Conservation (phyloP, 2,797 vertebrate genomes). For the Trachurus trachurus region DNA sequence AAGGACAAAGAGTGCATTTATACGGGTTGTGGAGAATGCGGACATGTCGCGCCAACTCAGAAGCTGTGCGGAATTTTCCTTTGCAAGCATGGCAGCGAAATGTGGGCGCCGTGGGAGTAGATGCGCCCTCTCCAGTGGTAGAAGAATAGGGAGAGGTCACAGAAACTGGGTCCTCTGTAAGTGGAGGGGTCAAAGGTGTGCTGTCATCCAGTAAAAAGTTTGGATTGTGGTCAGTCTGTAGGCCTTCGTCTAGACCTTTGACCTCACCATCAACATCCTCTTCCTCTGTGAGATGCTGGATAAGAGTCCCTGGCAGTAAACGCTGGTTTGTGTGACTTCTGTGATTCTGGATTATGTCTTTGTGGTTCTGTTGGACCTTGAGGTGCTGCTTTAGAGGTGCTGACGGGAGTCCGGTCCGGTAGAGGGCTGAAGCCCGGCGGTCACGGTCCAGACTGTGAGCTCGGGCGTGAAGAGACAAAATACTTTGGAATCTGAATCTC, state of each 20-base stretch:
- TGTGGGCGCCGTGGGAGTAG: conserved; percentile 70
- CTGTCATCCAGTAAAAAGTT: conserved; percentile 77
- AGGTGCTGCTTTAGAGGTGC: conserved; percentile 79
- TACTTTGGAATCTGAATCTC: conserved; percentile 95
- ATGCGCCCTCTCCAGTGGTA: conserved; percentile 60
- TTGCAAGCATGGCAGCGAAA: conserved; percentile 95
- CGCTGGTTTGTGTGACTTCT: conserved; percentile 68
- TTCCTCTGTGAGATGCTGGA: conserved; percentile 85
- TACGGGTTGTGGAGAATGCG: conserved; percentile 95
- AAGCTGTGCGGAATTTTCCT: conserved; percentile 94
- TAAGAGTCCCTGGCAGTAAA: conserved; percentile 73
- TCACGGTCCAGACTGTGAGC: conserved; percentile 90
- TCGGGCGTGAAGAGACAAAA: conserved; percentile 92
- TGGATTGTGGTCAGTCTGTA: conserved; percentile 71
- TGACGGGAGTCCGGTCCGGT: conserved; percentile 76
- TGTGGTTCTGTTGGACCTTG: conserved; percentile 84
- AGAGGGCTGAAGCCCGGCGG: conserved; percentile 82
- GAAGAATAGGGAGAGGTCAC: conserved; percentile 80
- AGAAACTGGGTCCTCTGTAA: conserved; percentile 80
- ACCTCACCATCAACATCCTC: conserved; percentile 74
- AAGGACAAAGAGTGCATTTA: conserved; percentile 93
- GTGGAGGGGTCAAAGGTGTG: conserved; percentile 82
- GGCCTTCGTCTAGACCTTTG: conserved; percentile 78
- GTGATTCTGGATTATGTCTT: conserved; percentile 76
- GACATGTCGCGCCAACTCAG: conserved; percentile 92